Evolutionary conservation across 2,797 vertebrate genomes (phyloP).

Genomic region (Trachops cirrhosus): DNA sequence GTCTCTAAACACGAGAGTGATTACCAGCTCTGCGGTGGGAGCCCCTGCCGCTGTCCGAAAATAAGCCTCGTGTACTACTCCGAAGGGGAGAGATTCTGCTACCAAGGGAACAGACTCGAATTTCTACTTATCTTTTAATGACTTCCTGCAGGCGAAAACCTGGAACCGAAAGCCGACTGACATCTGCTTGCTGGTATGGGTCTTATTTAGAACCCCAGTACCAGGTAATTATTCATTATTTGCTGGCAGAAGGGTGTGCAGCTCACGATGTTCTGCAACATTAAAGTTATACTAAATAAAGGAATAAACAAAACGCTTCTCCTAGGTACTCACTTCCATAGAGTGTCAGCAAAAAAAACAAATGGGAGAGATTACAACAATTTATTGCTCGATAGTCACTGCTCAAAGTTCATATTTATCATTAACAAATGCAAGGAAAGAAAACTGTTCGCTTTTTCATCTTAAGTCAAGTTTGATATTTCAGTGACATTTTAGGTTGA

Average conservation of each 20-base stretch:
- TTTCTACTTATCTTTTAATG: slow-evolving; percentile 67
- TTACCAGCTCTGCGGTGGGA: neutral
- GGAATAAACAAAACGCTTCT: slow-evolving; percentile 41
- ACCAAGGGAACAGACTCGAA: slow-evolving; percentile 52
- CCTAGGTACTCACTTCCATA: neutral
- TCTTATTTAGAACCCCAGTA: slow-evolving; percentile 50
- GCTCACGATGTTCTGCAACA: slow-evolving; percentile 34
- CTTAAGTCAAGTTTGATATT: slow-evolving; percentile 18
- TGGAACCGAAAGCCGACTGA: slow-evolving; percentile 36
- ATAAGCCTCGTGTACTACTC: neutral
- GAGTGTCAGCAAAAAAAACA: slow-evolving; percentile 2
- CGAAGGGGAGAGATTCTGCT: slow-evolving; percentile 31
- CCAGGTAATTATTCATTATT: slow-evolving; percentile 55
- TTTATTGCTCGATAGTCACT: slow-evolving; percentile 15
- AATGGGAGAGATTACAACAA: neutral
- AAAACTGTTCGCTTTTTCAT: neutral
- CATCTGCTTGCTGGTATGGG: slow-evolving; percentile 49
- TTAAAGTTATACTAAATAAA: slow-evolving; percentile 52
- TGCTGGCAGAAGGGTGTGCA: slow-evolving; percentile 25
- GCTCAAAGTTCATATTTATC: slow-evolving; percentile 41
- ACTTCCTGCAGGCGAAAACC: slow-evolving; percentile 52
- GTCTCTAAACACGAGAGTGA: slow-evolving; percentile 6
- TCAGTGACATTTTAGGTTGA: neutral
- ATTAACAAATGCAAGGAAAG: neutral
- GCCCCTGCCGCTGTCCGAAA: slow-evolving; percentile 22